These are phyloP conservation scores for Manis crassicaudata DNA, from an alignment of 2,797 vertebrate genomes.

Conservation along the genomic window DNA sequence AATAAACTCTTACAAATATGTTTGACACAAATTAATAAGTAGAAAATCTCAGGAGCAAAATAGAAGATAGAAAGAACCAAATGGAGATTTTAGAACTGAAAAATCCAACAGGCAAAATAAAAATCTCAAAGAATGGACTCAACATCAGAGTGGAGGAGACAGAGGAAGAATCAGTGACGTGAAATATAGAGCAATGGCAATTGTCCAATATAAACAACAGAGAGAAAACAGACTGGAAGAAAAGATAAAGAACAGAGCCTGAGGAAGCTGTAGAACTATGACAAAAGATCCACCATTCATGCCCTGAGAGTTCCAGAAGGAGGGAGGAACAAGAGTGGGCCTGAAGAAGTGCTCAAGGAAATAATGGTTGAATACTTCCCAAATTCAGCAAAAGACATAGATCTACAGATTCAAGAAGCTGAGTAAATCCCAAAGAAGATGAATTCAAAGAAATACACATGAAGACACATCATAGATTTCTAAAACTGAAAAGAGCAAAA, in stretches of 20 bases:
- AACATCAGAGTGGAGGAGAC: background rate
- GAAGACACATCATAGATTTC: background rate
- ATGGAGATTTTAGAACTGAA: background rate
- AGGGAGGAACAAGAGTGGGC: background rate
- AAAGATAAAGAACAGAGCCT: background rate
- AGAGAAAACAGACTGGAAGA: background rate
- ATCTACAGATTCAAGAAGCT: background rate
- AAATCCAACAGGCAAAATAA: background rate
- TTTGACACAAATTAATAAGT: background rate
- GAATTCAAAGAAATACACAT: background rate
- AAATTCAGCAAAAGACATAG: background rate
- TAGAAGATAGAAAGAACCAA: background rate
- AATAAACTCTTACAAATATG: background rate
- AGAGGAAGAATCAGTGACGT: background rate
- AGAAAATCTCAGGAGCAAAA: background rate
- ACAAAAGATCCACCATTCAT: background rate
- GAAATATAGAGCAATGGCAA: background rate
- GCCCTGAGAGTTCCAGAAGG: background rate
- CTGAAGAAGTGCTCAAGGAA: background rate
- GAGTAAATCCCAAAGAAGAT: background rate
- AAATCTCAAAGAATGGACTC: background rate
- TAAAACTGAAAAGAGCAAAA: background rate
- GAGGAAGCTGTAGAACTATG: background rate
- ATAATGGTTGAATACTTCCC: background rate
- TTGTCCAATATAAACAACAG: background rate